Conservation (phyloP, 2,888 invertebrate genomes). For the Pyralis farinalis region DNA sequence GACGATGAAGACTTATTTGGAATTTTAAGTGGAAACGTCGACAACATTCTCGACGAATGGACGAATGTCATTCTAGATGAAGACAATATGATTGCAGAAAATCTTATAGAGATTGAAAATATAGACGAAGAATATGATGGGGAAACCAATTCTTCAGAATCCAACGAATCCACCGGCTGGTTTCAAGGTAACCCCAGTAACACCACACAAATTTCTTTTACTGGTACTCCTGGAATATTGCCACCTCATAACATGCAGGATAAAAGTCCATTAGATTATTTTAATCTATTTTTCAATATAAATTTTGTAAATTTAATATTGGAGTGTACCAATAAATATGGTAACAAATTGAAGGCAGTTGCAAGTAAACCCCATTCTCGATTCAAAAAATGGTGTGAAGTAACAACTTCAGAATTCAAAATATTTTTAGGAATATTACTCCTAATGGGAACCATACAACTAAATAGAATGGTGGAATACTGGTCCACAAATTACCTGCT, state of each 20-base stretch:
- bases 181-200: conserved; percentile 20
- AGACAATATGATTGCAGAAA: too few species aligned
- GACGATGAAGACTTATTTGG: conserved; percentile 18
- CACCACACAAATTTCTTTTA: conserved; percentile 20
- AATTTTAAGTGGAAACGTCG: conserved; percentile 17
- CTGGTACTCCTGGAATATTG: conserved; percentile 22
- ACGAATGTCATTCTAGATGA: conserved; percentile 14
- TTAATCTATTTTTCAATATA: conserved; percentile 16
- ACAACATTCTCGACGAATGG: conserved; percentile 13
- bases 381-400: conserved; percentile 21
- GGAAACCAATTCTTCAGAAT: too few species aligned
- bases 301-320: conserved; percentile 19
- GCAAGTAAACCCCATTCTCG: conserved; percentile 18
- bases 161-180: conserved; percentile 19
- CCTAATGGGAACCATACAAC: too few species aligned
- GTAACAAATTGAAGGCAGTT: conserved; percentile 20
- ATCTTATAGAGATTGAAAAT: too few species aligned
- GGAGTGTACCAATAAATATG: conserved; percentile 22
- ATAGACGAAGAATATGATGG: too few species aligned
- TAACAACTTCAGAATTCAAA: too few species aligned
- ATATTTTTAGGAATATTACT: too few species aligned
- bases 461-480: too few species aligned
- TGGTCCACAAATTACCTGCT: too few species aligned
- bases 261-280: conserved; percentile 20
- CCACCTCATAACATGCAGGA: conserved; percentile 20